Evolutionary conservation across 2,888 invertebrate genomes (phyloP).

Genomic region (Boloria selene): DNA sequence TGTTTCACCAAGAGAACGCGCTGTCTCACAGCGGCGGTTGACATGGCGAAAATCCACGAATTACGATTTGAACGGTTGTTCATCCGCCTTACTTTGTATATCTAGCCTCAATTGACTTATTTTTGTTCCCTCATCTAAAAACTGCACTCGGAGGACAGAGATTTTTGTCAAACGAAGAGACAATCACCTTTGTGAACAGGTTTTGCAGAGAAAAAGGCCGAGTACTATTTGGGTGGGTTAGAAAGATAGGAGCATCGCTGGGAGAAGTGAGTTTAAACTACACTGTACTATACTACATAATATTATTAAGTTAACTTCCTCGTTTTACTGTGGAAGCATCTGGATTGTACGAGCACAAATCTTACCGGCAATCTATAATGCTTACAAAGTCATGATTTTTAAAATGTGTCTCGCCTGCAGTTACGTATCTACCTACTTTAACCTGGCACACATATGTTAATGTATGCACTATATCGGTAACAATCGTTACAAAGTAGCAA

Average conservation of each 20-base stretch:
- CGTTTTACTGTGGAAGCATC: background rate
- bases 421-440: too few relatives aligned
- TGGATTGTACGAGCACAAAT: background rate
- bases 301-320: background rate
- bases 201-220: background rate
- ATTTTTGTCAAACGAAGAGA: background rate
- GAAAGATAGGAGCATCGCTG: too few relatives aligned
- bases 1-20: background rate
- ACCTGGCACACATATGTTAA: too few relatives aligned
- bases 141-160: conserved; percentile 29
- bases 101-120: conserved; percentile 36
- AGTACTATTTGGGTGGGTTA: background rate
- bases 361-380: too few relatives aligned
- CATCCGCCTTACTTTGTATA: conserved; percentile 37
- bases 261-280: too few relatives aligned
- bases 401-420: too few relatives aligned
- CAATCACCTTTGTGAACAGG: background rate
- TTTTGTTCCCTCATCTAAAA: conserved; percentile 37
- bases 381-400: too few relatives aligned
- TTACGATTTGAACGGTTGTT: conserved; percentile 36
- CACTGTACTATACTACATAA: background rate
- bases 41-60: conserved; percentile 37
- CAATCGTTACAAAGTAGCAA: too few relatives aligned
- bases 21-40: conserved; percentile 27
- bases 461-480: too few relatives aligned